Conservation (phyloP, 2,113 vertebrate genomes). For the Phylloscopus trochilus region DNA sequence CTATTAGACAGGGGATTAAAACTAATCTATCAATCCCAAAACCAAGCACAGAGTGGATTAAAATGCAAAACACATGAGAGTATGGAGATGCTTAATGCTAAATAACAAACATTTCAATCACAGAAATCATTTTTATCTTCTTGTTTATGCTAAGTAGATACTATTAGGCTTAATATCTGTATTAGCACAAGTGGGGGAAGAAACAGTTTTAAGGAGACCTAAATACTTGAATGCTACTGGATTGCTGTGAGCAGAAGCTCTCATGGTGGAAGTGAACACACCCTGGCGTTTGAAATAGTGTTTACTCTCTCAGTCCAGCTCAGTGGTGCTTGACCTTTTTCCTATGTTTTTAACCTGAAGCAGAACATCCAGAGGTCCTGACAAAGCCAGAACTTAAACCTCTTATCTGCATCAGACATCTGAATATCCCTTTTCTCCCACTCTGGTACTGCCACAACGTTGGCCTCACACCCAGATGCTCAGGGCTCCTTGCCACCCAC, state of each 20-base stretch:
- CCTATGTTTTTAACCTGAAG: constrained; percentile 54
- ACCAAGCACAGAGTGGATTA: constrained; percentile 82
- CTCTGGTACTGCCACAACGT: background rate
- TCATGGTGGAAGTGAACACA: background rate
- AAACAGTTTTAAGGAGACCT: constrained; percentile 67
- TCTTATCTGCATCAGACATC: background rate
- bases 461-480: background rate
- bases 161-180: constrained; percentile 81
- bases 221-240: constrained; percentile 57
- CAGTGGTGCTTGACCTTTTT: constrained; percentile 46
- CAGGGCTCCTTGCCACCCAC: background rate
- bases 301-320: constrained; percentile 57
- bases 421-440: background rate
- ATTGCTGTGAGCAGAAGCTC: constrained; percentile 3
- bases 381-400: constrained; percentile 29
- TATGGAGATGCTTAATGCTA: constrained; percentile 80
- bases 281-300: constrained; percentile 26
- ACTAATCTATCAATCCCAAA: constrained; percentile 85
- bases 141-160: constrained; percentile 83
- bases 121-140: constrained; percentile 82
- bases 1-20: constrained; percentile 85
- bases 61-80: constrained; percentile 77
- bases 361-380: background rate
- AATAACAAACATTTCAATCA: constrained; percentile 85
- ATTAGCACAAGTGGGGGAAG: constrained; percentile 74